A percentile compares a stretch with the other conserved stretches of the same genome.
These are phyloP conservation scores for Holothuria leucospilota DNA, from an alignment of 53 echinoderm and acorn worm species.

Conservation along the genomic window DNA sequence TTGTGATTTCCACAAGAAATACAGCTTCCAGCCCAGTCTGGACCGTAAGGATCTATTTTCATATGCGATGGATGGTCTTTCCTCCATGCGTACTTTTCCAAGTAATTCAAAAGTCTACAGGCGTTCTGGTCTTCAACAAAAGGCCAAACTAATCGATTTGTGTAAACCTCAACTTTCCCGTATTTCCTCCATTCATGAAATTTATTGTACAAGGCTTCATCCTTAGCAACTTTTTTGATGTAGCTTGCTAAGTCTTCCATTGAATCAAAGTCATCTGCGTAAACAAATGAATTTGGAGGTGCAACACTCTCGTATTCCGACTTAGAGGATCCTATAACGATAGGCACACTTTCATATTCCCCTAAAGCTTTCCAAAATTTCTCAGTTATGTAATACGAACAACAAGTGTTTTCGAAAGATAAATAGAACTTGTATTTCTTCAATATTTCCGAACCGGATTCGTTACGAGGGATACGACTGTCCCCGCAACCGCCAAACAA, in stretches of 20 bases:
- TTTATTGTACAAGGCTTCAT: not conserved
- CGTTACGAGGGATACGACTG: no score
- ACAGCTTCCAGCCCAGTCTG: constrained; percentile 4
- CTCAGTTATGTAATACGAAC: constrained; percentile 17
- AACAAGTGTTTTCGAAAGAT: constrained; percentile 13
- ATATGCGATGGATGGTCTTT: not conserved
- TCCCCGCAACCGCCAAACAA: no score
- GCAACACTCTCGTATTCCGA: constrained; percentile 22
- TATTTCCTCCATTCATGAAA: constrained; percentile 20
- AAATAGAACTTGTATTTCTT: constrained; percentile 24
- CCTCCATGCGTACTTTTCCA: not conserved
- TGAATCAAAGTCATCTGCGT: constrained; percentile 32
- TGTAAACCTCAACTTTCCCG: no score
- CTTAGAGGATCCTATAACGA: constrained; percentile 7
- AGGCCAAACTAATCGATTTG: not conserved
- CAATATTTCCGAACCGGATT: not conserved
- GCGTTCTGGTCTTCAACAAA: not conserved
- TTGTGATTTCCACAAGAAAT: constrained; percentile 14
- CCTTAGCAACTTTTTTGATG: not conserved
- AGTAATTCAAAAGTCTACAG: not conserved
- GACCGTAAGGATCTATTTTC: constrained; percentile 7
- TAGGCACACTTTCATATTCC: constrained; percentile 6
- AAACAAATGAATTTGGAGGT: constrained; percentile 9
- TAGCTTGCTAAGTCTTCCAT: constrained; percentile 3
- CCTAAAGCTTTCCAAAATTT: constrained; percentile 21